Evolutionary conservation across 2,113 vertebrate genomes (phyloP).

Genomic region (Neofelis nebulosa): DNA sequence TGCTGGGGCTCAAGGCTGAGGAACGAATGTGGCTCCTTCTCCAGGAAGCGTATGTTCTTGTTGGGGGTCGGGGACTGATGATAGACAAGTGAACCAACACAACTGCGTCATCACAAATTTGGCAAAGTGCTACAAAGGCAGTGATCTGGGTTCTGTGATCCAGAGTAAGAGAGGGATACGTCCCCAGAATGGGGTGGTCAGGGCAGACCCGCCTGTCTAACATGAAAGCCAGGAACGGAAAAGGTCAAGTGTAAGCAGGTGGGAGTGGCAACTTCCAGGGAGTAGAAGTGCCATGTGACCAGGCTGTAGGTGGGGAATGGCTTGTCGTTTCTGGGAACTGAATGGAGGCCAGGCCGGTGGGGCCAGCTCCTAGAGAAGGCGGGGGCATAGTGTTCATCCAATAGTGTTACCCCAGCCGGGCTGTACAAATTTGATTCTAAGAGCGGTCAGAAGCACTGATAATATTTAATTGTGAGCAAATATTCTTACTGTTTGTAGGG

Average conservation of each 20-base stretch:
- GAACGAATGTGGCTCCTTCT: neutral
- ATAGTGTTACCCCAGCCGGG: fast-evolving
- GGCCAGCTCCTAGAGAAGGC: neutral
- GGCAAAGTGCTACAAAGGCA: neutral
- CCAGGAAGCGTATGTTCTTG: neutral
- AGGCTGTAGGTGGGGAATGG: neutral
- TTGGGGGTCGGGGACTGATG: neutral
- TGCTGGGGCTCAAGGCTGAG: neutral
- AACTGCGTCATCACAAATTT: neutral
- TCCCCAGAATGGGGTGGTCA: neutral
- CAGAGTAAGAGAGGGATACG: neutral
- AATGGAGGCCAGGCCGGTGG: neutral
- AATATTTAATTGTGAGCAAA: neutral
- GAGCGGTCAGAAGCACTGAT: neutral
- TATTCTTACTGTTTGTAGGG: neutral
- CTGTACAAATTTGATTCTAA: neutral
- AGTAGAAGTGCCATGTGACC: no score
- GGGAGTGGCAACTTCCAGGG: neutral
- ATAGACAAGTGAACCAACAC: neutral
- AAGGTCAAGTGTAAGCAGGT: neutral
- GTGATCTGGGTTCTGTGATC: neutral
- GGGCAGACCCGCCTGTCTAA: neutral
- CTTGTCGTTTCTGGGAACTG: neutral
- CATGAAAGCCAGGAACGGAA: neutral
- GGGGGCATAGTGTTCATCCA: neutral